phyloP scores from a whole-genome alignment of 1,140 invertebrate genomes.

The Colletes gigas region DNA sequence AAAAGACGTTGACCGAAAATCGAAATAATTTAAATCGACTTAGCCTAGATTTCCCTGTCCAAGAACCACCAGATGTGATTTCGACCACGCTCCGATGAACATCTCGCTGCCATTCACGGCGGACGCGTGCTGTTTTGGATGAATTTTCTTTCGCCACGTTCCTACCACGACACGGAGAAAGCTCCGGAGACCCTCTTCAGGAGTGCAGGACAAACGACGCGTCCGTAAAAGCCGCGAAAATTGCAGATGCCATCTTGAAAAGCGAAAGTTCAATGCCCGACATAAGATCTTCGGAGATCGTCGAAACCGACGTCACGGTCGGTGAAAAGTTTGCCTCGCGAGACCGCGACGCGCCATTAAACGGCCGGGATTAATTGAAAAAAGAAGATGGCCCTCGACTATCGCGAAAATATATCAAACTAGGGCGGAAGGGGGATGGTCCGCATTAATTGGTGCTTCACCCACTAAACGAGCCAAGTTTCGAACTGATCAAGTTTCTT shows the following conservation, averaged over 20 bases:
- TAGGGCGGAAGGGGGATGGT: neutral
- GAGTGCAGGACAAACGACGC: neutral
- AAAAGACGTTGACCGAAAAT: conserved; percentile 43
- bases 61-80: conserved; percentile 58
- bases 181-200: conserved; percentile 1
- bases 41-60: conserved; percentile 48
- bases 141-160: conserved; percentile 56
- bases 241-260: neutral
- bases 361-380: conserved; percentile 33
- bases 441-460: conserved; percentile 46
- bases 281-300: neutral
- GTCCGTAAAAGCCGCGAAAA: conserved; percentile 3
- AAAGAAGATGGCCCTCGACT: neutral
- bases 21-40: conserved; percentile 61
- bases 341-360: neutral
- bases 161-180: conserved; percentile 4
- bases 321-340: neutral
- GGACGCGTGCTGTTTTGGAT: conserved; percentile 68
- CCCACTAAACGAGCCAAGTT: conserved; percentile 52
- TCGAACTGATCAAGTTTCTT: conserved; percentile 57
- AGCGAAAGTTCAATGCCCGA: neutral
- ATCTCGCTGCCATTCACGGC: conserved; percentile 40
- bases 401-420: conserved; percentile 44
- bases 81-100: conserved; percentile 56
- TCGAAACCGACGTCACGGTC: no score